These are phyloP conservation scores for Stomorhina lunata DNA, from an alignment of 2,888 invertebrate species.

Conservation along the genomic window DNA sequence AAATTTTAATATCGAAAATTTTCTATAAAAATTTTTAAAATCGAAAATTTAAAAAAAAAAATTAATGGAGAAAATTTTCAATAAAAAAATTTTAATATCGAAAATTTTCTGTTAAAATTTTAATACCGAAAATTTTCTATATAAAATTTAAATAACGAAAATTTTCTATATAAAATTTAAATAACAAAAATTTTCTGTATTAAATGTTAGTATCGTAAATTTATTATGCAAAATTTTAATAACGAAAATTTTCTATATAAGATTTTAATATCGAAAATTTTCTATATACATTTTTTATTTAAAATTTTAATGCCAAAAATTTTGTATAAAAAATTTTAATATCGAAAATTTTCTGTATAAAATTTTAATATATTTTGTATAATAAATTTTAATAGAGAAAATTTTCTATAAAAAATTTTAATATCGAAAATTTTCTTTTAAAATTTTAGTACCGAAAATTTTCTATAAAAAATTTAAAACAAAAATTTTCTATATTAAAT, in stretches of 20 bases:
- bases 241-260: not conserved
- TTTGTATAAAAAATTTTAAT: not conserved
- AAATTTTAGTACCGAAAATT: not conserved
- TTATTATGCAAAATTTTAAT: no score
- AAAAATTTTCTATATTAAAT: no score
- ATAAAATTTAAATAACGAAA: not conserved
- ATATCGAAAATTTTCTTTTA: not conserved
- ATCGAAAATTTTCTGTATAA: not conserved
- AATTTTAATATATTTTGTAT: no score
- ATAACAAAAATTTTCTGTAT: no score
- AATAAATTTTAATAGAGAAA: not conserved
- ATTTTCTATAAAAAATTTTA: not conserved
- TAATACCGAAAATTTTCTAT: not conserved
- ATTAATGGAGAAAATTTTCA: not conserved
- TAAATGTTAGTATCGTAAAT: no score
- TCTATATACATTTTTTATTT: not conserved
- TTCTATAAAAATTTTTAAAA: not conserved
- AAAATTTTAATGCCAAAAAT: not conserved
- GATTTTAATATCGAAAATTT: not conserved
- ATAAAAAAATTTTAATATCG: not conserved
- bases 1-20: not conserved
- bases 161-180: not conserved
- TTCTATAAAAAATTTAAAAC: conserved; percentile 1
- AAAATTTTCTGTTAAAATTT: not conserved
- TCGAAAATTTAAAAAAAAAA: not conserved